Evolutionary conservation across 2,888 invertebrate genomes (phyloP).

Genomic region (Norana najaformis): DNA sequence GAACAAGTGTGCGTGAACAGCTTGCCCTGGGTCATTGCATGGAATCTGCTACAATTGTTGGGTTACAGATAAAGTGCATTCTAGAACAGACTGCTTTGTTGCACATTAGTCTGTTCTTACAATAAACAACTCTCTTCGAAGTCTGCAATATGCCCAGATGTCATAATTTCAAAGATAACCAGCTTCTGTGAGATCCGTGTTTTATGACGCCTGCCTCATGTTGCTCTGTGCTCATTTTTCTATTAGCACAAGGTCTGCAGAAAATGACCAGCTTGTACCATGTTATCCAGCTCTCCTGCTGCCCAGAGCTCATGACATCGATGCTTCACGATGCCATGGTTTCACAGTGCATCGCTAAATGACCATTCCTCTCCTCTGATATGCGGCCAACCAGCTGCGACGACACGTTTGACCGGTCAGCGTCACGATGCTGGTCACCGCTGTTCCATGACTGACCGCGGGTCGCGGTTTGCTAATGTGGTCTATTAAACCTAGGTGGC

Average conservation of each 20-base stretch:
- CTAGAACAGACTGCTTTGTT: neutral
- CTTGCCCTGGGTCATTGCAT: neutral
- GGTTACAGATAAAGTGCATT: neutral
- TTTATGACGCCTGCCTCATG: neutral
- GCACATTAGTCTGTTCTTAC: no score
- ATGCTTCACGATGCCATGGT: neutral
- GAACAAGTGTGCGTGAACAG: neutral
- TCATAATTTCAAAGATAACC: neutral
- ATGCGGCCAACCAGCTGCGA: neutral
- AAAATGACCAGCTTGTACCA: no score
- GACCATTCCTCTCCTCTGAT: neutral
- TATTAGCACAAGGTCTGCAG: neutral
- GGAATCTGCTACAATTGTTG: neutral
- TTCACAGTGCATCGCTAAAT: neutral
- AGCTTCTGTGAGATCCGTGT: neutral
- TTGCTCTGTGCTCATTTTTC: neutral
- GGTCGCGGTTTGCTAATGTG: neutral
- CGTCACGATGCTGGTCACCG: neutral
- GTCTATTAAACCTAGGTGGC: neutral
- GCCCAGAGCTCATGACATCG: neutral
- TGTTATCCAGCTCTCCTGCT: neutral
- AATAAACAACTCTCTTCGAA: no score
- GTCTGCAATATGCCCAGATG: neutral
- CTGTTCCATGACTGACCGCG: slow-evolving; percentile 1
- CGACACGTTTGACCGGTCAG: neutral